Evolutionary conservation across 2,888 invertebrate species (phyloP), one percentile per base, ranked within the genome.

Genomic region (Idaea aversata): DNA sequence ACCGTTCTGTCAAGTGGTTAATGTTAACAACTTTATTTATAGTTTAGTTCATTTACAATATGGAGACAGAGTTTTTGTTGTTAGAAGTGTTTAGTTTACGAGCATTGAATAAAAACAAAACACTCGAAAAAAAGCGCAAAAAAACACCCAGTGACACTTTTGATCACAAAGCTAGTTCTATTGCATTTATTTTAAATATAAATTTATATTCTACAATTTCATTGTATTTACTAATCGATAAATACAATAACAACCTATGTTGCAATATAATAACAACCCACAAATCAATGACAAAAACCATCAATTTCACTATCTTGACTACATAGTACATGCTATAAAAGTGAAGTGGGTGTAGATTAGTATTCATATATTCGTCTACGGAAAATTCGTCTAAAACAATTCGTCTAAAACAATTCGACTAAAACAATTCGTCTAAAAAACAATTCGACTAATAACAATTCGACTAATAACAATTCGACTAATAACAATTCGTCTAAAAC

Each of bases 101-200:
- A 65, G 65, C 61, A 65, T 65, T 38, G n/a, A n/a, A n/a, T n/a
- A n/a, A n/a, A n/a, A n/a, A n/a, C n/a, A n/a, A 65, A 65, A 34
- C 61, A 65, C 65, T 65, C 62, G 65, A 58, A 65, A 65, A 25
- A 15, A 59, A 34, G 65, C 62, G 62, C 65, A 6, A 38, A 38
- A 38, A 38, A 38, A 6, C n/a, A 38, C 59, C 62, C 61, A 34
- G 61, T 13, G 25, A 59, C 61, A 65, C 59, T 65, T 65, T 65
- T 59, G 65, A 65, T 65, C 65, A 65, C 65, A 62, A n/a, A 59
- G 62, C 62, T 62, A 59, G 62, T 65, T 47, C 65, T 65, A 59
- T 65, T 65, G 59, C 38, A 65, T 61, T 62, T 62, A 65, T 62
- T 65, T 65, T 47, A 61, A 64, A 63, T 60, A 60, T 60, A 61